Evolutionary conservation across 2,888 invertebrate species (phyloP).

Genomic region (Napeogenes sylphis): DNA sequence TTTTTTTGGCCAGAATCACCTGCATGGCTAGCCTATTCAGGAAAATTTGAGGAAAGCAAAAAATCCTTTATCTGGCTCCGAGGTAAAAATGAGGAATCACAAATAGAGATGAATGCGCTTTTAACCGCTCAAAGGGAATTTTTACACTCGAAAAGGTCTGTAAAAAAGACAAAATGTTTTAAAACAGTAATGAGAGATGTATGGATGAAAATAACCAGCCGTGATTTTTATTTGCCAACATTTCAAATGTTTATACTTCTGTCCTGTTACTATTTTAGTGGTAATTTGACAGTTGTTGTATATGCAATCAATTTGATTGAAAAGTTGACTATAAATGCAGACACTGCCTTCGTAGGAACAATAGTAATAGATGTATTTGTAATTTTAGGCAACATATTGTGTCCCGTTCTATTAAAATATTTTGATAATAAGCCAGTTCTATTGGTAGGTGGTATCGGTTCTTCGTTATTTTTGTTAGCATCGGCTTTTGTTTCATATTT

Average conservation of each 20-base stretch:
- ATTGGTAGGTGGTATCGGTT: constrained; percentile 18
- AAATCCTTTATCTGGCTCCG: constrained; percentile 30
- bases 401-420: constrained; percentile 19
- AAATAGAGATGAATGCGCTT: constrained; percentile 29
- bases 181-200: constrained; percentile 18
- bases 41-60: constrained; percentile 32
- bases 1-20: constrained; percentile 36
- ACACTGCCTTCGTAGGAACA: constrained; percentile 25
- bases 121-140: constrained; percentile 28
- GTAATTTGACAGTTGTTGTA: constrained; percentile 21
- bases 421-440: constrained; percentile 24
- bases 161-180: constrained; percentile 13
- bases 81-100: constrained; percentile 25
- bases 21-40: constrained; percentile 33
- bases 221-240: constrained; percentile 24
- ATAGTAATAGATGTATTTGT: constrained; percentile 21
- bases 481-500: constrained; percentile 21
- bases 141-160: constrained; percentile 19
- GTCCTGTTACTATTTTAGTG: constrained; percentile 26
- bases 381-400: constrained; percentile 18
- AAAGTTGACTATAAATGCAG: constrained; percentile 19
- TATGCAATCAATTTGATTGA: constrained; percentile 24
- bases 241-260: constrained; percentile 23
- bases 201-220: constrained; percentile 17
- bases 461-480: constrained; percentile 19